phyloP scores from a whole-genome alignment of 1,140 invertebrate genomes.

The Ctenoplectra terminalis region DNA sequence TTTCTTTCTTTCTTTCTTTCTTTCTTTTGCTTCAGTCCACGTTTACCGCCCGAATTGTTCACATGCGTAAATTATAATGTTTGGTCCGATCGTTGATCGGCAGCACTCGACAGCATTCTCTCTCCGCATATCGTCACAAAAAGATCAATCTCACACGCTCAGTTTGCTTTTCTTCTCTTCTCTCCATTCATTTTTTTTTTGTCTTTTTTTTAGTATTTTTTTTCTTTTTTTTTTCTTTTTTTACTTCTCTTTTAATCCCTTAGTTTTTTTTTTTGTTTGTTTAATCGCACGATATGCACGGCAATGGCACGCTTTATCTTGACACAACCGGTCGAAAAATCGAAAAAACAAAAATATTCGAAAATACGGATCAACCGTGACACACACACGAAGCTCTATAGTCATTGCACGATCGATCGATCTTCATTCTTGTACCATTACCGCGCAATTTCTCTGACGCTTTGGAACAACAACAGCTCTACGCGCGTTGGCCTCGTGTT shows the following conservation, averaged over 20 bases:
- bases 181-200: neutral
- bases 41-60: constrained; percentile 62
- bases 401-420: constrained; percentile 12
- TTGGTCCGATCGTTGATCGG: constrained; percentile 65
- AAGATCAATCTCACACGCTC: constrained; percentile 44
- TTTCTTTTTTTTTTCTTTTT: neutral
- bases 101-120: constrained; percentile 54
- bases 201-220: neutral
- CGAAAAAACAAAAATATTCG: constrained; percentile 34
- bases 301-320: constrained; percentile 15
- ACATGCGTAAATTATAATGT: constrained; percentile 64
- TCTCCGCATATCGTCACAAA: constrained; percentile 28
- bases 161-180: neutral
- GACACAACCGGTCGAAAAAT: neutral
- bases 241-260: constrained; percentile 3
- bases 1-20: constrained; percentile 1
- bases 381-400: constrained; percentile 10
- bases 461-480: constrained; percentile 62
- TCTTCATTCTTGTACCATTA: constrained; percentile 36
- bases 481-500: constrained; percentile 67
- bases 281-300: constrained; percentile 39
- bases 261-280: constrained; percentile 1
- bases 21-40: constrained; percentile 59
- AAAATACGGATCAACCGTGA: constrained; percentile 22
- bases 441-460: constrained; percentile 52